Conservation (phyloP, 1,140 invertebrate genomes). For the Metopolophium dirhodum region DNA sequence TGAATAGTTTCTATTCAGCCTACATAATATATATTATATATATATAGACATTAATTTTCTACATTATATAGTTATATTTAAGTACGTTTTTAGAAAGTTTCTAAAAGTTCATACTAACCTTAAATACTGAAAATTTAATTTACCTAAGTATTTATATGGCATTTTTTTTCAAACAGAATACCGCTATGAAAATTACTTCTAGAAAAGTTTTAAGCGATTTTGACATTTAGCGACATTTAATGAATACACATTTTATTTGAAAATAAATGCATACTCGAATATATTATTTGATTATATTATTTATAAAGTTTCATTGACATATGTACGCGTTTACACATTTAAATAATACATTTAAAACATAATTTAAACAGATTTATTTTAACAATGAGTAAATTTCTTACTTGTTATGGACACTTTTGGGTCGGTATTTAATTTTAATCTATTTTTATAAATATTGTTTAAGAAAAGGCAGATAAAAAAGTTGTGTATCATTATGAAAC, state of each 20-base stretch:
- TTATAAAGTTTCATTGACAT: neutral
- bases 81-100: neutral
- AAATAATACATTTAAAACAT: neutral
- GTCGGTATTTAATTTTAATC: neutral
- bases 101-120: neutral
- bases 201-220: neutral
- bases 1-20: neutral
- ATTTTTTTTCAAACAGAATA: neutral
- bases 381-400: neutral
- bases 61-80: neutral
- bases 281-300: no score
- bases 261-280: neutral
- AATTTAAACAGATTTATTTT: neutral
- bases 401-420: neutral
- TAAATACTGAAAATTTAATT: neutral
- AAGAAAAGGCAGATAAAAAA: no score
- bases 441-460: neutral
- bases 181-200: neutral
- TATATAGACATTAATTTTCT: neutral
- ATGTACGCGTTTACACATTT: neutral
- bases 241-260: neutral
- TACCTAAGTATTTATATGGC: neutral
- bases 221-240: neutral
- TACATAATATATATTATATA: neutral
- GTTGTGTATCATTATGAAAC: no score